Conservation (phyloP, 2,888 invertebrate species). For the Agrotis clavis region DNA sequence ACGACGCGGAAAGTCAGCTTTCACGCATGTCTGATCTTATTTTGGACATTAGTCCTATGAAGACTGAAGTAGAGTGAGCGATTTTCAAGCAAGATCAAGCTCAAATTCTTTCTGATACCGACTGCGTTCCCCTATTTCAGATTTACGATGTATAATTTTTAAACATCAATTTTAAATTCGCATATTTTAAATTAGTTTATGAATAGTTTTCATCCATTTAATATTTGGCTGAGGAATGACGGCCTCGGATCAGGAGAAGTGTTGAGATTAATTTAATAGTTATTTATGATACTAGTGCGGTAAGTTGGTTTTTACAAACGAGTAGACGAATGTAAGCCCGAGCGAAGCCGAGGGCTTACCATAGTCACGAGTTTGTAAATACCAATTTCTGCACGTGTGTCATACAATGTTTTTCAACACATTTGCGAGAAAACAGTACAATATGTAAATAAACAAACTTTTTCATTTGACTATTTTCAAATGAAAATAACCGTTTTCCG, state of each 20-base stretch:
- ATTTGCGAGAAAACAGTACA: too few relatives aligned
- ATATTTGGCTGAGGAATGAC: conserved; percentile 37
- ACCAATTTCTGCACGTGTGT: too few relatives aligned
- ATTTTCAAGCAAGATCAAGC: neutral
- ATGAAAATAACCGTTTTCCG: too few relatives aligned
- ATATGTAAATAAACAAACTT: too few relatives aligned
- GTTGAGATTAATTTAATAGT: too few relatives aligned
- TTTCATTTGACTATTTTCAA: too few relatives aligned
- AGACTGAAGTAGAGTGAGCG: neutral
- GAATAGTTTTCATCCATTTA: conserved; percentile 35
- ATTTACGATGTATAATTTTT: conserved; percentile 17
- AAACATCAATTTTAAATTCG: conserved; percentile 25
- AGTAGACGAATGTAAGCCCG: too few relatives aligned
- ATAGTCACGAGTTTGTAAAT: too few relatives aligned
- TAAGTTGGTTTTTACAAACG: too few relatives aligned
- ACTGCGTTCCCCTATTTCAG: conserved; percentile 3
- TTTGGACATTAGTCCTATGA: neutral
- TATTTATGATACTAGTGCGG: too few relatives aligned
- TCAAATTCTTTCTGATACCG: neutral
- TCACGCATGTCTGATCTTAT: neutral
- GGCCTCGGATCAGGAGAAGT: neutral
- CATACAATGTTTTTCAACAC: too few relatives aligned
- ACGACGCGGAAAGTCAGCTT: neutral
- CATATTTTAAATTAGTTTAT: conserved; percentile 40
- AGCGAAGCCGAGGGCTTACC: too few relatives aligned